phyloP scores from a whole-genome alignment of 2,113 vertebrate genomes.

The Cacatua alba region DNA sequence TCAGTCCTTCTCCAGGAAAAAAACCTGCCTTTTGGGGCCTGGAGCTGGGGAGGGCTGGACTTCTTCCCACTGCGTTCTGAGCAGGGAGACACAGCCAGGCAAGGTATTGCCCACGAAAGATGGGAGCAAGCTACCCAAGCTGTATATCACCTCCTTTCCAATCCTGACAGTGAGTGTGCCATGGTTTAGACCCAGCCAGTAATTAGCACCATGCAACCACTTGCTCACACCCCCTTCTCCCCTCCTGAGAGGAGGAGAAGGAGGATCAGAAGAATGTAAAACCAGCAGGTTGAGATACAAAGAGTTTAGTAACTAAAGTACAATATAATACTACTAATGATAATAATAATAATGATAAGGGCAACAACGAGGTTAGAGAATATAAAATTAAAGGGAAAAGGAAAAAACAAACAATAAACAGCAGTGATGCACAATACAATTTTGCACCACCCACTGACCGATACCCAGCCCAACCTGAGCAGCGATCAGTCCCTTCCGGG shows the following conservation, averaged over 20 bases:
- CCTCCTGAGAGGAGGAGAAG: neutral
- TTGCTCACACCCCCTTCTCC: neutral
- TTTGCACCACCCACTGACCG: neutral
- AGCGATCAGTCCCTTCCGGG: neutral
- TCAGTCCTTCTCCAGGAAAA: neutral
- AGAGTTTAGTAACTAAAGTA: neutral
- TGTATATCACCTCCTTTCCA: neutral
- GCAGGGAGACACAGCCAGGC: neutral
- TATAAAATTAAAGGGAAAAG: neutral
- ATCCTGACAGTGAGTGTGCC: neutral
- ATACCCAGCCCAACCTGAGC: neutral
- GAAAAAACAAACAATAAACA: neutral
- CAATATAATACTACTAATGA: neutral
- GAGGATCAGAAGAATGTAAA: neutral
- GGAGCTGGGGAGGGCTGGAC: neutral
- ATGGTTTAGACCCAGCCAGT: neutral
- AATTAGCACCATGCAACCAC: neutral
- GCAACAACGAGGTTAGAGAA: neutral
- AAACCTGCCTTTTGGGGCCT: fast-evolving
- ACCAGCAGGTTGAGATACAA: neutral
- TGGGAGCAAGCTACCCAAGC: neutral
- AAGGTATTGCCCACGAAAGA: neutral
- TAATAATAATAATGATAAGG: neutral
- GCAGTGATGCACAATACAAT: neutral
- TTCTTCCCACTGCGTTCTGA: neutral